phyloP scores from a whole-genome alignment of 2,888 invertebrate genomes.

The Caenorhabditis imperialis region DNA sequence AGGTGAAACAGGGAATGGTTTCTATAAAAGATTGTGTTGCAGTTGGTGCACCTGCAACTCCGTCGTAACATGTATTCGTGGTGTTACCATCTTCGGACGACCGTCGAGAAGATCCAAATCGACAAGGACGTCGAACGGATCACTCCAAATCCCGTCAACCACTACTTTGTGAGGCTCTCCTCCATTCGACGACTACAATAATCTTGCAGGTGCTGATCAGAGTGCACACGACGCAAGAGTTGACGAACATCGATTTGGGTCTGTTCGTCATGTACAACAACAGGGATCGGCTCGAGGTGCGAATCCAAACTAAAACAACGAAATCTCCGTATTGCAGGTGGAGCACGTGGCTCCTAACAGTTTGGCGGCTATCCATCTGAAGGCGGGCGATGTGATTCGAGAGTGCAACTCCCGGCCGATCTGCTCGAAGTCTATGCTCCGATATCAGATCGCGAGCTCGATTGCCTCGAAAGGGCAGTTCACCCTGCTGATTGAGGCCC shows the following conservation, averaged over 20 bases:
- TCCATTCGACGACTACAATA: not conserved
- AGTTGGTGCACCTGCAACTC: constrained; percentile 47
- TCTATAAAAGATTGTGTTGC: constrained; percentile 1
- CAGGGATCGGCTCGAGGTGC: constrained; percentile 58
- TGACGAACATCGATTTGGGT: constrained; percentile 39
- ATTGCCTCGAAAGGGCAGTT: constrained; percentile 46
- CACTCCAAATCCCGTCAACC: constrained; percentile 64
- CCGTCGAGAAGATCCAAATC: constrained; percentile 63
- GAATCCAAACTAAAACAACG: no score
- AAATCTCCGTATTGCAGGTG: constrained; percentile 25
- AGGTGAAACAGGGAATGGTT: constrained; percentile 10
- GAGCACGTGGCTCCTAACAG: constrained; percentile 56
- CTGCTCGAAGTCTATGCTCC: constrained; percentile 64
- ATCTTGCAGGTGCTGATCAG: constrained; percentile 31
- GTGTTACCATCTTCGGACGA: constrained; percentile 61
- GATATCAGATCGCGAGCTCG: constrained; percentile 53
- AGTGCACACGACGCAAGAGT: constrained; percentile 39
- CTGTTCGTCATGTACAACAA: constrained; percentile 63
- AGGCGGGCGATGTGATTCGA: constrained; percentile 62
- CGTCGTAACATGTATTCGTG: constrained; percentile 60
- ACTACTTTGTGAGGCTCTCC: constrained; percentile 51
- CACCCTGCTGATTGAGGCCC: constrained; percentile 60
- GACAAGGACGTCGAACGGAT: constrained; percentile 63
- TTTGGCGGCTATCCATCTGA: constrained; percentile 62
- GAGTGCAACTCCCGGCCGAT: constrained; percentile 60